Evolutionary conservation across 1,140 invertebrate species (phyloP).

Genomic region (Pomacea maculata): DNA sequence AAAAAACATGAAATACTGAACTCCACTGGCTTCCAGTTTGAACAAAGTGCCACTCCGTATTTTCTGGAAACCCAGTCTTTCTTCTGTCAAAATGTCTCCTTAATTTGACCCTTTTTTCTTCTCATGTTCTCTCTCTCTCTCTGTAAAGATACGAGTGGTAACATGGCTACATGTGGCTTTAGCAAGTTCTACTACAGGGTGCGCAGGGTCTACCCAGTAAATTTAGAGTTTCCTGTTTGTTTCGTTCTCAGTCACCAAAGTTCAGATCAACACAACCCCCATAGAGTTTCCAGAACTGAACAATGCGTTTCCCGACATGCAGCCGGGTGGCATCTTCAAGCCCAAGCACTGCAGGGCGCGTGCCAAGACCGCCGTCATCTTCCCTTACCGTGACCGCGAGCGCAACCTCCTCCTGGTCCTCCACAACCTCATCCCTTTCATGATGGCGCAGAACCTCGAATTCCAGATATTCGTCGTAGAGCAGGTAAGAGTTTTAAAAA

Average conservation of each 20-base stretch:
- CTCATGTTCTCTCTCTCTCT: neutral
- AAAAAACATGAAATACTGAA: no score
- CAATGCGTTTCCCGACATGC: conserved; percentile 4
- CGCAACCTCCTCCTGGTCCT: conserved; percentile 33
- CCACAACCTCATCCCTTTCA: conserved; percentile 35
- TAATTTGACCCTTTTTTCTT: neutral
- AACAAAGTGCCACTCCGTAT: no score
- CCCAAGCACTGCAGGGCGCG: conserved; percentile 13
- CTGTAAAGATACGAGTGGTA: neutral
- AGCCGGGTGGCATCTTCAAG: conserved; percentile 8
- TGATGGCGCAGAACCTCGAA: conserved; percentile 34
- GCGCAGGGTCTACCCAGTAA: no score
- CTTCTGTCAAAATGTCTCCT: neutral
- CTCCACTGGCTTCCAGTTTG: no score
- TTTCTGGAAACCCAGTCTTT: no score
- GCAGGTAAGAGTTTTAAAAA: conserved; percentile 27
- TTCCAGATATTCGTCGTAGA: conserved; percentile 41
- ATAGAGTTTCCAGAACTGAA: conserved; percentile 13
- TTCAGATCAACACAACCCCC: conserved; percentile 16
- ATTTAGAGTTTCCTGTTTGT: no score
- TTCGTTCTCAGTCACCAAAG: conserved; percentile 9
- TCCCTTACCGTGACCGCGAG: conserved; percentile 40
- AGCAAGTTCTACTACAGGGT: neutral
- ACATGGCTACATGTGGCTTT: neutral
- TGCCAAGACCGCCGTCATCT: conserved; percentile 33